Conservation (phyloP, 2,797 vertebrate genomes). For the Halcyon smyrnensis region DNA sequence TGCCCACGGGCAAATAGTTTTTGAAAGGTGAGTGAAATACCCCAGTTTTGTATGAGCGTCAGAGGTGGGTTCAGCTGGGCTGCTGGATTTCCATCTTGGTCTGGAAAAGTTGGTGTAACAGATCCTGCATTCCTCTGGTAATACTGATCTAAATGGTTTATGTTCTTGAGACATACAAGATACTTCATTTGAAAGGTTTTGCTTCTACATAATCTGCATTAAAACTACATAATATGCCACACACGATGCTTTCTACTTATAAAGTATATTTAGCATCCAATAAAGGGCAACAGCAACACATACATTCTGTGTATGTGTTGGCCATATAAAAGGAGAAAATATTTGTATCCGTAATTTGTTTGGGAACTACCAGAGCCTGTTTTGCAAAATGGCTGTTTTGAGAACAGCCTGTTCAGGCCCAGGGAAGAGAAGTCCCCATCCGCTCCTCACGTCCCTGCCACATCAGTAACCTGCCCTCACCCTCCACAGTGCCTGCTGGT, state of each 20-base stretch:
- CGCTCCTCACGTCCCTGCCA: not conserved
- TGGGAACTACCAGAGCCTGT: not conserved
- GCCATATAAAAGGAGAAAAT: not conserved
- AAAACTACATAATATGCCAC: accelerated
- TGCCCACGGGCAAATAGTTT: constrained; percentile 39
- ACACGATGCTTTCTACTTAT: accelerated
- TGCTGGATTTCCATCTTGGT: not conserved
- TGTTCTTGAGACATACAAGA: not conserved
- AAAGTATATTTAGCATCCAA: accelerated
- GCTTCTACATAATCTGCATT: not conserved
- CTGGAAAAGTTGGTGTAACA: not conserved
- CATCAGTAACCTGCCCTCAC: not conserved
- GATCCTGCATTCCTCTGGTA: not conserved
- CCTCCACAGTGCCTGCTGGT: accelerated
- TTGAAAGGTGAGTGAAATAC: not conserved
- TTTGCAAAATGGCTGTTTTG: not conserved
- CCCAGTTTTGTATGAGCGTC: accelerated
- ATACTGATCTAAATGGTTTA: accelerated
- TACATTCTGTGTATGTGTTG: accelerated
- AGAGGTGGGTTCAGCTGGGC: not conserved
- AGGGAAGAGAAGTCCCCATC: accelerated
- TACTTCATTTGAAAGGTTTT: not conserved
- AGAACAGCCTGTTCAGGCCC: not conserved
- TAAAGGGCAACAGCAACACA: not conserved
- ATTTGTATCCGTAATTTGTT: accelerated